These are phyloP conservation scores for Poecilia wingei DNA, from an alignment of 2,797 vertebrate genomes.

Conservation along the genomic window DNA sequence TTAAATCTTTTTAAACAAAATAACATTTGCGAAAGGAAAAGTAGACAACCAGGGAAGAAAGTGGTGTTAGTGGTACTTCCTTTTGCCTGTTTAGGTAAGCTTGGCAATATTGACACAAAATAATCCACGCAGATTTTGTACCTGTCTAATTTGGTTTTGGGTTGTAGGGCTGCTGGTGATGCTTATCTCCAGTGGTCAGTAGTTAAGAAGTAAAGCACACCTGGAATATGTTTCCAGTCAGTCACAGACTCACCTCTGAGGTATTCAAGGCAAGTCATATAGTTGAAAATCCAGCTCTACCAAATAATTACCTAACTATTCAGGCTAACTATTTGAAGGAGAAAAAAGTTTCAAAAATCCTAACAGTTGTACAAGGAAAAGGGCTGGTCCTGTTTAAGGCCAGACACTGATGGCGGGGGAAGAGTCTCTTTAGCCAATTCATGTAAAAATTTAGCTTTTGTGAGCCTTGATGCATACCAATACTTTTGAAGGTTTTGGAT, in stretches of 20 bases:
- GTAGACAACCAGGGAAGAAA: constrained; percentile 55
- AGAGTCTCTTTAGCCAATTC: background rate
- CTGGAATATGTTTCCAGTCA: background rate
- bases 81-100: constrained; percentile 61
- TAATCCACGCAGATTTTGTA: background rate
- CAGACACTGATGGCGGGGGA: background rate
- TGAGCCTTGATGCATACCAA: background rate
- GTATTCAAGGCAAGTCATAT: background rate
- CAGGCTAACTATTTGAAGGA: background rate
- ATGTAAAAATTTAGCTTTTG: background rate
- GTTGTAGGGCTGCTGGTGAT: background rate
- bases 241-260: background rate
- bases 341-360: background rate
- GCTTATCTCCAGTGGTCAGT: background rate
- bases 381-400: background rate
- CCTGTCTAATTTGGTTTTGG: background rate
- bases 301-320: background rate
- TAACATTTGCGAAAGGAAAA: constrained; percentile 53
- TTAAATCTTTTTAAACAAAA: constrained; percentile 55
- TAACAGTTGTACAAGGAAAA: background rate
- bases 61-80: constrained; percentile 57
- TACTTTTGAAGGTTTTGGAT: background rate
- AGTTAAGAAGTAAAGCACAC: background rate
- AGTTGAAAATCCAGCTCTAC: background rate
- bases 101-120: constrained; percentile 54